Conservation (phyloP, 1,140 invertebrate genomes). For the Aphelenchoides avenae region DNA sequence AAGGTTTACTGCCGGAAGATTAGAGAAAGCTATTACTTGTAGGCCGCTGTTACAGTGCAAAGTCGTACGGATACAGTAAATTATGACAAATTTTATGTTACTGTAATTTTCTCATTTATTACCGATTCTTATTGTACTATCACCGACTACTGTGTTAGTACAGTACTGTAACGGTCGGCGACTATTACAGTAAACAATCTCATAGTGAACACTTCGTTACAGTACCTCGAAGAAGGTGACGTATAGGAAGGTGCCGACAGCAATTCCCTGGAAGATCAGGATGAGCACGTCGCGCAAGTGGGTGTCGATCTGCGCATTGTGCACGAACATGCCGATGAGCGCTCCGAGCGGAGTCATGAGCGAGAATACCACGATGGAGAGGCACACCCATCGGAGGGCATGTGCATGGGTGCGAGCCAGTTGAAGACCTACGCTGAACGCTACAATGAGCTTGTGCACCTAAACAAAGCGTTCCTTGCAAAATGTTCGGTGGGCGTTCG, state of each 20-base stretch:
- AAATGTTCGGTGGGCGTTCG: no score
- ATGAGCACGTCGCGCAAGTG: conserved; percentile 40
- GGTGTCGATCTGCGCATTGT: conserved; percentile 27
- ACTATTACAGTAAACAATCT: neutral
- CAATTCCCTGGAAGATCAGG: conserved; percentile 48
- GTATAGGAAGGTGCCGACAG: conserved; percentile 56
- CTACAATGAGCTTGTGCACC: conserved; percentile 84
- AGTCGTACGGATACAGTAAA: no score
- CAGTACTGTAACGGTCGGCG: neutral
- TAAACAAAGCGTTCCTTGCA: no score
- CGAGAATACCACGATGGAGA: conserved; percentile 46
- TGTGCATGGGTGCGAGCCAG: conserved; percentile 56
- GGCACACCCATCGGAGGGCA: conserved; percentile 35
- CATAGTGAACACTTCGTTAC: neutral
- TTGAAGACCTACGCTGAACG: conserved; percentile 63
- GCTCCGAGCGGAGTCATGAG: conserved; percentile 51
- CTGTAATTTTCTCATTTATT: no score
- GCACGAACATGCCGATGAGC: conserved; percentile 42
- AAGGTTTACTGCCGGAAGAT: neutral
- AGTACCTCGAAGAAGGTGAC: conserved; percentile 56
- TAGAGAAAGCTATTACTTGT: no score
- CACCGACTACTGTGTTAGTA: conserved; percentile 9
- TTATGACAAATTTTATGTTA: no score
- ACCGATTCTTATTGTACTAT: no score
- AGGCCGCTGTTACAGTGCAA: no score